Evolutionary conservation across 2,888 invertebrate species (phyloP).

Genomic region (Tenodera sinensis): DNA sequence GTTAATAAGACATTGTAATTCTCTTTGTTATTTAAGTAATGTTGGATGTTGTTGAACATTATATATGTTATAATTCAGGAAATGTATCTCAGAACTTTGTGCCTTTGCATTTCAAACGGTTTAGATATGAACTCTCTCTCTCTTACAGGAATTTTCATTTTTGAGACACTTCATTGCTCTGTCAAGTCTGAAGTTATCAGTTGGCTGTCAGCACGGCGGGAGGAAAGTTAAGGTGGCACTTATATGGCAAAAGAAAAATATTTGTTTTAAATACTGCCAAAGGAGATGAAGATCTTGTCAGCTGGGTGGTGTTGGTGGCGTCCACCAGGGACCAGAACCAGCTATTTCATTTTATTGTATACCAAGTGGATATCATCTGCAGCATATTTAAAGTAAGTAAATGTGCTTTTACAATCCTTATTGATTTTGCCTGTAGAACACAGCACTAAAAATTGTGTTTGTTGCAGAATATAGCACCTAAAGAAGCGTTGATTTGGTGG

Average conservation of each 20-base stretch:
- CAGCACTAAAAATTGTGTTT: neutral
- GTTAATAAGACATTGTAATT: too few relatives aligned
- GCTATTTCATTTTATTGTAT: neutral
- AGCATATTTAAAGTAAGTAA: neutral
- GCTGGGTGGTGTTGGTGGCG: constrained; percentile 31
- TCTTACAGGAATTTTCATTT: neutral
- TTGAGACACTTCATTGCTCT: neutral
- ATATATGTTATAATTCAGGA: too few relatives aligned
- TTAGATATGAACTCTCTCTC: neutral
- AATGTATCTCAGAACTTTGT: too few relatives aligned
- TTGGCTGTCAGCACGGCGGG: neutral
- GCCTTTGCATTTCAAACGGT: too few relatives aligned
- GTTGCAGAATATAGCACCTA: constrained; percentile 30
- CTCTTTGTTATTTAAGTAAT: too few relatives aligned
- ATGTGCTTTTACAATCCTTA: neutral
- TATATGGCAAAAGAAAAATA: neutral
- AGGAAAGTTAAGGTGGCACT: neutral
- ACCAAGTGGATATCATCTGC: neutral
- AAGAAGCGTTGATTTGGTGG: constrained; percentile 30
- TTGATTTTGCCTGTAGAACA: too few relatives aligned
- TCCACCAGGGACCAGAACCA: constrained; percentile 19
- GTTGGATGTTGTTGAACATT: too few relatives aligned
- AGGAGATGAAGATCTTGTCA: constrained; percentile 26
- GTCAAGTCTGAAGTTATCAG: neutral
- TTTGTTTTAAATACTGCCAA: constrained; percentile 14